Evolutionary conservation across 2,888 invertebrate genomes (phyloP).

Genomic region (Pristionchus entomophagus): DNA sequence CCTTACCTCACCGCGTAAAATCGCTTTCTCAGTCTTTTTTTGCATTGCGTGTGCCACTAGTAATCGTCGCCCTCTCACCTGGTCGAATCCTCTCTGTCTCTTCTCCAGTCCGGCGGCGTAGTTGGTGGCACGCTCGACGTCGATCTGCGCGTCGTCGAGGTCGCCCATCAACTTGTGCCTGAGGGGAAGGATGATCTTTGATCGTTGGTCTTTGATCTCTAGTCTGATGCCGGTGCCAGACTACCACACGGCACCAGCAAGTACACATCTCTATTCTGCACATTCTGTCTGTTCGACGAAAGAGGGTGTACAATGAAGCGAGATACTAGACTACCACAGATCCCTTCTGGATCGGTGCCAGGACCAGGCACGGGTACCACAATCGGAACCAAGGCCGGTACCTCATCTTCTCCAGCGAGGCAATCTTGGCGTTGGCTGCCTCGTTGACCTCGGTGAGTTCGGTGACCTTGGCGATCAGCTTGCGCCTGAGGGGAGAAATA

Average conservation of each 20-base stretch:
- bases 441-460: conserved; percentile 85
- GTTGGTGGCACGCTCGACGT: conserved; percentile 84
- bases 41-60: too few species aligned
- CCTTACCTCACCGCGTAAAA: too few species aligned
- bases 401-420: conserved; percentile 91
- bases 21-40: too few species aligned
- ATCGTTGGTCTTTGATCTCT: neutral
- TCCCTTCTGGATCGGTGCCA: too few species aligned
- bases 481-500: conserved; percentile 77
- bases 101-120: conserved; percentile 87
- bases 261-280: too few species aligned
- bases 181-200: neutral
- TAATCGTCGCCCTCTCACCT: conserved; percentile 83
- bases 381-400: neutral
- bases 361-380: neutral
- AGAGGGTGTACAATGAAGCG: too few species aligned
- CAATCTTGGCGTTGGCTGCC: conserved; percentile 97
- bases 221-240: too few species aligned
- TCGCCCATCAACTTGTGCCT: conserved; percentile 92
- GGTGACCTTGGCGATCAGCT: conserved; percentile 94
- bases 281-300: too few species aligned
- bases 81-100: conserved; percentile 99
- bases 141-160: conserved; percentile 92
- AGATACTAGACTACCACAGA: too few species aligned
- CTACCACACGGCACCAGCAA: too few species aligned